Evolutionary conservation across 2,888 invertebrate genomes (phyloP).

Genomic region (Parelbella ahira): DNA sequence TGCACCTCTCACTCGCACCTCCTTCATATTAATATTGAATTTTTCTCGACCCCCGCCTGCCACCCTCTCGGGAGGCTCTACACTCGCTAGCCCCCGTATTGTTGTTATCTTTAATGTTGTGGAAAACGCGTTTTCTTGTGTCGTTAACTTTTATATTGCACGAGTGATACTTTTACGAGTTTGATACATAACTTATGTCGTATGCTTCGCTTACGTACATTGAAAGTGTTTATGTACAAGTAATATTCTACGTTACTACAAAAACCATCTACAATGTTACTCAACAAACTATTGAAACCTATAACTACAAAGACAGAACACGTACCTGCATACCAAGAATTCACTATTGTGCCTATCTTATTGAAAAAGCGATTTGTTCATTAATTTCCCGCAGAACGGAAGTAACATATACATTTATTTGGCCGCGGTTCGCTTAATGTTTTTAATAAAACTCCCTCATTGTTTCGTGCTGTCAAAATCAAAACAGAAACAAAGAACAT

Average conservation of each 20-base stretch:
- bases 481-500: conserved; percentile 75
- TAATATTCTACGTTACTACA: not conserved
- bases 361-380: no score
- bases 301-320: no score
- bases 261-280: not conserved
- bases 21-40: conserved; percentile 91
- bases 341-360: no score
- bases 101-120: conserved; percentile 82
- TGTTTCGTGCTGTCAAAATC: conserved; percentile 55
- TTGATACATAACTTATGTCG: conserved; percentile 73
- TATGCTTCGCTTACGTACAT: conserved; percentile 30
- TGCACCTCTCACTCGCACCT: conserved; percentile 81
- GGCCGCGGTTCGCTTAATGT: not conserved
- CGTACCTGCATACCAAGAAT: no score
- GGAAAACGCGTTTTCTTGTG: conserved; percentile 82
- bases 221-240: conserved; percentile 5
- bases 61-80: conserved; percentile 79
- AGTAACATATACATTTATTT: not conserved
- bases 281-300: no score
- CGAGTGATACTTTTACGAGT: conserved; percentile 78
- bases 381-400: not conserved
- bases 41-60: conserved; percentile 83
- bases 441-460: conserved; percentile 30
- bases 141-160: conserved; percentile 82
- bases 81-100: conserved; percentile 79